phyloP scores from a whole-genome alignment of 2,888 invertebrate genomes.

The Dioctria rufipes region DNA sequence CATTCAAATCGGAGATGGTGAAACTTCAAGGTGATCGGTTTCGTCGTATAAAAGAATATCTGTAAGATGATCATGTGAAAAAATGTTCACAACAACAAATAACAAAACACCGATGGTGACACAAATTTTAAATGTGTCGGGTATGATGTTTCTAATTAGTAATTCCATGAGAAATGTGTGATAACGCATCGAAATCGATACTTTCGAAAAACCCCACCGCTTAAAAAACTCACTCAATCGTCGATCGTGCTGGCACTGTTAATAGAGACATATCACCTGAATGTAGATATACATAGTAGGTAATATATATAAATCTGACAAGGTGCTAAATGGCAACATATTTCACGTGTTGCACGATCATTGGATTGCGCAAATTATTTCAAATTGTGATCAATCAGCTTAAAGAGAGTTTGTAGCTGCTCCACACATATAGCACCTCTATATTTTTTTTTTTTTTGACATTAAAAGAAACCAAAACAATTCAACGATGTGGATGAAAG shows the following conservation, averaged over 20 bases:
- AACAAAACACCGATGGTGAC: no score
- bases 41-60: no score
- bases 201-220: constrained; percentile 17
- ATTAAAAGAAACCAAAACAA: no score
- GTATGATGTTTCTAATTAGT: constrained; percentile 7
- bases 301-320: constrained; percentile 6
- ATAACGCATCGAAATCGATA: constrained; percentile 2
- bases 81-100: no score
- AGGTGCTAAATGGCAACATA: constrained; percentile 57
- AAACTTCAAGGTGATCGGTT: no score
- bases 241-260: neutral
- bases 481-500: no score
- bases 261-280: constrained; percentile 29
- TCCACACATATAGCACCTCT: constrained; percentile 16
- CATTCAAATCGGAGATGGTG: no score
- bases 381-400: constrained; percentile 24
- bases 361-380: constrained; percentile 51
- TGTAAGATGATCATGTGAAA: no score
- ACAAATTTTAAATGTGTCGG: no score
- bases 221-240: constrained; percentile 4
- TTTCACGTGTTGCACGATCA: constrained; percentile 46
- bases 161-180: constrained; percentile 30
- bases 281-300: neutral
- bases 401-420: neutral
- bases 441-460: no score